Evolutionary conservation across 2,113 vertebrate species (phyloP), one percentile per base, ranked within the genome.

Genomic region (Phainopepla nitens): DNA sequence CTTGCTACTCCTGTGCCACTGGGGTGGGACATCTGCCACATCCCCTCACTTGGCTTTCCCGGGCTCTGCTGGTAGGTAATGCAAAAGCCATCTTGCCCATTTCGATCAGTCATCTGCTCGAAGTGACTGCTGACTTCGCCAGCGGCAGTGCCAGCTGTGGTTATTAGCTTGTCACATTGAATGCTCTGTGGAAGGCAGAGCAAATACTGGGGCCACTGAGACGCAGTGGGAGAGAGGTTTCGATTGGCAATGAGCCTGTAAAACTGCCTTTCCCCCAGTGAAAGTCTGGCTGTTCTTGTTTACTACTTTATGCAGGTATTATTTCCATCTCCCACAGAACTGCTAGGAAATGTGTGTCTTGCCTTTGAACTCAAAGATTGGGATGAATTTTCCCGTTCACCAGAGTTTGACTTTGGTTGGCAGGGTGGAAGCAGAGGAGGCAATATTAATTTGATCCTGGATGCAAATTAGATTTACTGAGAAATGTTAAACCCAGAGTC

Each of bases 11-110:
- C 47, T 0, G 5, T 21, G 47, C 80, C 86, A 36, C 76, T 54
- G 83, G 91, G 60, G 72, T 87, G 69, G 94, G 86, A 96, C 95
- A 94, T 96, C 94, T 96, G 96, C 91, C 89, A 91, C 53, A 81
- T 92, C 33, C 56, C 45, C 39, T 87, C 42, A 42, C 39, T 89
- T 56, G 86, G 49, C 77, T 92, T 94, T 91, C 56, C 80, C 71
- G 72, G 58, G 64, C 89, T 96, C 86, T 83, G 95, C 64, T 95
- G 89, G 91, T 92, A 90, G 60, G 65, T 56, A 87, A 93, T 15
- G 3, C 29, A 89, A 73, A 94, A 78, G 56, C 93, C 57, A 64
- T 93, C 93, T 75, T 78, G 60, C 77, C 8, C 0, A 0, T 87
- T 95, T 44, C 42, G 41, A 75, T 51, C 47, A 71, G 54, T 94